Percentiles rank a stretch among this genome's conserved stretches.
These are phyloP conservation scores for Laterallus jamaicensis DNA, from an alignment of 2,113 vertebrate species.

Conservation along the genomic window DNA sequence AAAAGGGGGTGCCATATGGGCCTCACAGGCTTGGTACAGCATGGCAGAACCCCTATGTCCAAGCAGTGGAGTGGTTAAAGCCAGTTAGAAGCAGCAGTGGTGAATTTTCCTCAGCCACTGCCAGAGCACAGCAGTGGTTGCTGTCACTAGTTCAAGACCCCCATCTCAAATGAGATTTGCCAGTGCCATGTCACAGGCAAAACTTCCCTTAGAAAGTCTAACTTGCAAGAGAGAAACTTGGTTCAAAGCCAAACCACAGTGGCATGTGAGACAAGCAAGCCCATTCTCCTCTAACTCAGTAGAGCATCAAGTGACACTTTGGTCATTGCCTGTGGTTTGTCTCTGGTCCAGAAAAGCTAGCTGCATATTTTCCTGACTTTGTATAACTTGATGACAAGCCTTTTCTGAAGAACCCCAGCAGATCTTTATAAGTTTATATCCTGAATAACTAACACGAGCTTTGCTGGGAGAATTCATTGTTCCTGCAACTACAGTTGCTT, in stretches of 20 bases:
- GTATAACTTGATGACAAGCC: not conserved
- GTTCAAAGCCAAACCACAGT: conserved; percentile 7
- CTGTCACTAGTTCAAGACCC: not conserved
- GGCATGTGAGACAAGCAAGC: not conserved
- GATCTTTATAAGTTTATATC: not conserved
- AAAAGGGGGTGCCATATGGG: not conserved
- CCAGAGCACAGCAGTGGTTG: not conserved
- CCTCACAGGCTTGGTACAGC: not conserved
- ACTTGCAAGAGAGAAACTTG: not conserved
- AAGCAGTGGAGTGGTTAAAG: not conserved
- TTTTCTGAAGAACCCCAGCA: not conserved
- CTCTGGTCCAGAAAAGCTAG: not conserved
- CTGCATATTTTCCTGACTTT: not conserved
- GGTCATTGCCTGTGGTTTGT: conserved; percentile 5
- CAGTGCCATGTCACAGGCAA: not conserved
- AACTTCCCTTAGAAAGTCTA: not conserved
- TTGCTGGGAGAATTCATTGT: not conserved
- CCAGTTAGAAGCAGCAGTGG: not conserved
- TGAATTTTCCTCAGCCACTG: rapidly evolving
- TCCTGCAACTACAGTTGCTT: not conserved
- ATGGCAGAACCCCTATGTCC: not conserved
- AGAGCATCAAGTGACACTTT: not conserved
- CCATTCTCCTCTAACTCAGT: not conserved
- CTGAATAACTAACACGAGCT: not conserved
- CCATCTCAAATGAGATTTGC: not conserved